These are phyloP conservation scores for Cynocephalus volans DNA, from an alignment of 2,113 vertebrate genomes.

Conservation along the genomic window DNA sequence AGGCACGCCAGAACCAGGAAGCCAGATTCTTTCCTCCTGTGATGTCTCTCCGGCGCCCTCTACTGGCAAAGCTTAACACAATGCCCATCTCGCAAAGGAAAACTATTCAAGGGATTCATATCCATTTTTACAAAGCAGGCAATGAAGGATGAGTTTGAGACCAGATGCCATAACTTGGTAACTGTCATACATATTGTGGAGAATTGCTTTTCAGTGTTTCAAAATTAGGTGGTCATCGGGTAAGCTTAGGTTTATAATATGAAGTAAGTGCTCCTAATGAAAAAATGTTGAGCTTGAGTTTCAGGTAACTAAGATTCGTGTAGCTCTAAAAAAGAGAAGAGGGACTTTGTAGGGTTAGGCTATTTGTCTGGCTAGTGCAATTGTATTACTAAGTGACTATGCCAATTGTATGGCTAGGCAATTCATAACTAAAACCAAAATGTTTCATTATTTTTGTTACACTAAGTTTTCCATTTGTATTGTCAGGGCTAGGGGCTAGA, in stretches of 20 bases:
- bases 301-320: conserved; percentile 1
- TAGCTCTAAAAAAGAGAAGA: not conserved
- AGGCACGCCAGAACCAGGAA: not conserved
- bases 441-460: too few species aligned
- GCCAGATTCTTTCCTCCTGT: not conserved
- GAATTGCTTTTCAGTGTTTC: not conserved
- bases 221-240: conserved; percentile 8
- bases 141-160: not conserved
- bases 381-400: too few species aligned
- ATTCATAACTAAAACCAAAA: too few species aligned
- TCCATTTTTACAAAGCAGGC: conserved; percentile 3
- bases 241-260: conserved; percentile 1
- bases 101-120: not conserved
- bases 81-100: not conserved
- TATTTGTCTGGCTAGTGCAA: too few species aligned
- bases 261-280: conserved; percentile 32
- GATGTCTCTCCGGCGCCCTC: not conserved
- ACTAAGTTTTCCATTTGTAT: too few species aligned
- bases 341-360: not conserved
- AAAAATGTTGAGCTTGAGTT: conserved; percentile 26
- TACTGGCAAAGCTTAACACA: not conserved
- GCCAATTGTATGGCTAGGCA: too few species aligned
- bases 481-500: too few species aligned
- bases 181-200: not conserved
- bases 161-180: not conserved